Evolutionary conservation across 2,797 vertebrate genomes (phyloP), one percentile per base, ranked within the genome.

Genomic region (Gorsachius magnificus): DNA sequence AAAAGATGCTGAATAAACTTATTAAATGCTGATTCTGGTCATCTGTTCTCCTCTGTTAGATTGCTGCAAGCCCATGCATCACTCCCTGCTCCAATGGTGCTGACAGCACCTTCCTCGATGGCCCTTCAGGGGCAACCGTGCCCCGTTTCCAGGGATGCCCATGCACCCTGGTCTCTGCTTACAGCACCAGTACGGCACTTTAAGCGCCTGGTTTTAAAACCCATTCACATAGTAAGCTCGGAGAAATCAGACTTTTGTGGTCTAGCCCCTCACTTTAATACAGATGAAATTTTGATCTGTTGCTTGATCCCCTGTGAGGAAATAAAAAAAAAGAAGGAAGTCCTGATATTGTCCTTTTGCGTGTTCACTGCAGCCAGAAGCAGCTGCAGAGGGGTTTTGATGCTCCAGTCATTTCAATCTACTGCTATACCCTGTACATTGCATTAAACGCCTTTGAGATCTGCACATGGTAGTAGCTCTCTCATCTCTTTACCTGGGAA

Each of bases 1-100:
- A 65, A 87, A 96, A 95, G 50, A 76, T 93, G 92, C 89, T 93
- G 90, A 96, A 93, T 78, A 83, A 96, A 97, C 46, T 83, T 92
- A 72, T 63, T 89, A 89, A 87, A 69, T 81, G 92, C 78, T 96
- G 90, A 93, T 87, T 86, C 69, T 78, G 54, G 57, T 65, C 15
- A 56, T 51, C 43, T 65, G 45, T 77, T 90, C 64, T 28, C 35
- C 71, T 87, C 57, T 80, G 2, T 78, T 65, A 83, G 26, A 51
- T 48, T 76, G 85, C 35, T 90, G 56, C 33, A 53, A 86, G 57
- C 26, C 56, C 51, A n/a, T 33, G 54, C 70, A 46, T 60, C 36
- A 15, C 31, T 38, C 25, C 36, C 19, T 53, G 45, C 74, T 81
- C 46, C 74, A 19, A 22, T 1, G 1, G 22, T 16, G 48, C 43